Percentiles rank a stretch among this genome's conserved stretches.
phyloP scores from a whole-genome alignment of 2,113 vertebrate genomes.

The Dicentrarchus labrax region DNA sequence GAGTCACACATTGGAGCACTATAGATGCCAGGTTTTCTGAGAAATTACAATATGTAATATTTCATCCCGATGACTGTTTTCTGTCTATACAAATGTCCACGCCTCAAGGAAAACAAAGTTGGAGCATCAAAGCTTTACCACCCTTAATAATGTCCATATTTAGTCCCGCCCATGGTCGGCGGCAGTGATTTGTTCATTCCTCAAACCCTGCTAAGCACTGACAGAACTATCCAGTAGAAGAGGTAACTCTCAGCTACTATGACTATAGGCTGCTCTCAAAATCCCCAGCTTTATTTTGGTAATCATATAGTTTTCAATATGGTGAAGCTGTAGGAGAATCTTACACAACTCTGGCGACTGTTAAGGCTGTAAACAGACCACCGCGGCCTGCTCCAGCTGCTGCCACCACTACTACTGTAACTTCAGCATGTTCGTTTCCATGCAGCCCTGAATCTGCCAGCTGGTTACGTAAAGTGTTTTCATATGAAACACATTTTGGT shows the following conservation, averaged over 20 bases:
- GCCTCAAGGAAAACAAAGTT: not conserved
- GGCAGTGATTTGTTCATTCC: constrained; percentile 38
- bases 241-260: not conserved
- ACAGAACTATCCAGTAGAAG: constrained; percentile 3
- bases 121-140: constrained; percentile 12
- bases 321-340: not conserved
- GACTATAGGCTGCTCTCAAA: not conserved
- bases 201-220: constrained; percentile 38
- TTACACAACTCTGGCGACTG: not conserved
- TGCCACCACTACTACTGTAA: constrained; percentile 55
- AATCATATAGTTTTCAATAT: not conserved
- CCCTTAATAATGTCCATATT: constrained; percentile 48
- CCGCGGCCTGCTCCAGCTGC: constrained; percentile 37
- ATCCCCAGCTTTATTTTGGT: not conserved
- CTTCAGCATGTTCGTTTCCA: constrained; percentile 52
- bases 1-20: constrained; percentile 8
- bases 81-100: not conserved
- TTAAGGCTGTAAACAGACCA: not conserved
- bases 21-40: not conserved
- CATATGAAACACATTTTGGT: constrained; percentile 81
- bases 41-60: not conserved
- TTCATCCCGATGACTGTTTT: not conserved
- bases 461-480: constrained; percentile 83
- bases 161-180: constrained; percentile 47
- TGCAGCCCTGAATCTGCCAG: constrained; percentile 61